Evolutionary conservation across 2,113 vertebrate genomes (phyloP).

Genomic region (Odobenus rosmarus): DNA sequence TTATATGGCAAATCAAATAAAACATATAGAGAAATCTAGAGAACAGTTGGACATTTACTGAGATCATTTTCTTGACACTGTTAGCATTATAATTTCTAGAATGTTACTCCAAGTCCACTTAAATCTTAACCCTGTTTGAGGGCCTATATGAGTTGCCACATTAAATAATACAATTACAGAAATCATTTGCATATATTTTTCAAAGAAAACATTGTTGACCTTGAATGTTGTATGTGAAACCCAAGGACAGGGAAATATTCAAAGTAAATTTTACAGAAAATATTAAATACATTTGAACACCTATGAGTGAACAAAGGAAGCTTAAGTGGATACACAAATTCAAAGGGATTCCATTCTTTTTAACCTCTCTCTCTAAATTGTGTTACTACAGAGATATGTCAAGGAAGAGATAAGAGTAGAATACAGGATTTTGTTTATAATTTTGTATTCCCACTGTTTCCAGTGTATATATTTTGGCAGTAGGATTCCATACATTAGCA

Average conservation of each 20-base stretch:
- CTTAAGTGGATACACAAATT: not conserved
- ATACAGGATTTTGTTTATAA: not conserved
- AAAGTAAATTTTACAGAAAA: conserved; percentile 44
- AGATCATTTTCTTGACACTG: conserved; percentile 63
- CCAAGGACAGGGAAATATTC: conserved; percentile 55
- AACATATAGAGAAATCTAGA: not conserved
- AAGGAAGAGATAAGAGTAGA: not conserved
- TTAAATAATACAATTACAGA: conserved; percentile 61
- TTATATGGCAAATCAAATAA: conserved; percentile 52
- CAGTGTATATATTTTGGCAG: not conserved
- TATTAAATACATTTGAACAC: conserved; percentile 51
- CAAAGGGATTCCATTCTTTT: not conserved
- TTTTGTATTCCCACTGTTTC: not conserved
- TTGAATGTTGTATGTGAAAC: conserved; percentile 52
- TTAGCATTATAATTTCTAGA: conserved; percentile 70
- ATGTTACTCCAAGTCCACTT: conserved; percentile 46
- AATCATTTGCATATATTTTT: conserved; percentile 35
- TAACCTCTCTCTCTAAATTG: not conserved
- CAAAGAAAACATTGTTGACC: conserved; percentile 14
- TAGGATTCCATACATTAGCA: not conserved
- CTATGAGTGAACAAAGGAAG: not conserved
- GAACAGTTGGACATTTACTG: not conserved
- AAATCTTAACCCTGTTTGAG: not conserved
- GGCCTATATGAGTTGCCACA: not conserved
- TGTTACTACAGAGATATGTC: not conserved